These are phyloP conservation scores for Microctonus hyperodae DNA, from an alignment of 2,888 invertebrate species.

Conservation along the genomic window DNA sequence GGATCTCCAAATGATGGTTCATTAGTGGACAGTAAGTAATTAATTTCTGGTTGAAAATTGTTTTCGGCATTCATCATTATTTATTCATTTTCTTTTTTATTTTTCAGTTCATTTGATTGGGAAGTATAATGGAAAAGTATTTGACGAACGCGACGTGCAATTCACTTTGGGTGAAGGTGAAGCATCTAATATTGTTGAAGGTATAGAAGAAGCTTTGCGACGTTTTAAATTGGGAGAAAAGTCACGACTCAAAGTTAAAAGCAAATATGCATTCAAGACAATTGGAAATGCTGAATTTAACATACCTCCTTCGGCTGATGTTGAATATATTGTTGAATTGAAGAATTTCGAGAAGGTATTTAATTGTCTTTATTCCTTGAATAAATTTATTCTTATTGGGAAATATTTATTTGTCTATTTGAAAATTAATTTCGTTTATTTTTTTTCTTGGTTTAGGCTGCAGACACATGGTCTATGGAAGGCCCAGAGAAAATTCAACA, in stretches of 20 bases:
- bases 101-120: slow-evolving; percentile 78
- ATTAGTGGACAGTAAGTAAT: slow-evolving; percentile 76
- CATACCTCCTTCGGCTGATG: slow-evolving; percentile 80
- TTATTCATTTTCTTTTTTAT: slow-evolving; percentile 29
- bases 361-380: slow-evolving; percentile 6
- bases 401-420: too few relatives aligned
- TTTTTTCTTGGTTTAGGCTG: slow-evolving; percentile 65
- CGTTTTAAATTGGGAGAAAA: slow-evolving; percentile 84
- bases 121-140: slow-evolving; percentile 70
- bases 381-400: slow-evolving; percentile 13
- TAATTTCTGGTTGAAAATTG: background rate
- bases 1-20: slow-evolving; percentile 83
- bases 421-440: background rate
- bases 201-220: slow-evolving; percentile 81
- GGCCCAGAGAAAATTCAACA: slow-evolving; percentile 81
- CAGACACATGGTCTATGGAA: slow-evolving; percentile 85
- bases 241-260: slow-evolving; percentile 75
- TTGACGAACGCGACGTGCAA: slow-evolving; percentile 83
- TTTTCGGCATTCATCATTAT: background rate
- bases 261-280: slow-evolving; percentile 82
- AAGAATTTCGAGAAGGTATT: slow-evolving; percentile 82
- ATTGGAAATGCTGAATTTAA: slow-evolving; percentile 73
- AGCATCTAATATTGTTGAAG: slow-evolving; percentile 77
- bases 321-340: slow-evolving; percentile 84
- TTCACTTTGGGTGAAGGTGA: slow-evolving; percentile 88